Evolutionary conservation across 1,140 invertebrate species (phyloP).

Genomic region (Atta cephalotes): DNA sequence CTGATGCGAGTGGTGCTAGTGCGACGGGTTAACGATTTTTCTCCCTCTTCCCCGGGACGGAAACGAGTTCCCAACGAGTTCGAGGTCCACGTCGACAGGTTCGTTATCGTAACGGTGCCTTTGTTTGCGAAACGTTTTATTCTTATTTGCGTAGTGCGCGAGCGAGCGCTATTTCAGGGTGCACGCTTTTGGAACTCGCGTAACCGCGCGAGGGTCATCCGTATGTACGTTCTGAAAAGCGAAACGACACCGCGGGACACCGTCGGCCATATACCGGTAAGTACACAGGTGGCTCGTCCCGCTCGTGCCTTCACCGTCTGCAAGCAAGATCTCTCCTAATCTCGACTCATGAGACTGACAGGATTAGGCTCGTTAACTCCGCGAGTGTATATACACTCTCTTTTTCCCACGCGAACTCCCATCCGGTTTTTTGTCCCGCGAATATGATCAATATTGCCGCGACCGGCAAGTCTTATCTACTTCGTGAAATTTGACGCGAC

Average conservation of each 20-base stretch:
- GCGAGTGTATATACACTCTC: constrained; percentile 68
- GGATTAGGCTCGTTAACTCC: constrained; percentile 85
- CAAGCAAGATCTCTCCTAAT: constrained; percentile 79
- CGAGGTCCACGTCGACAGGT: constrained; percentile 78
- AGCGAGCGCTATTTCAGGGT: constrained; percentile 47
- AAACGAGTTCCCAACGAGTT: constrained; percentile 82
- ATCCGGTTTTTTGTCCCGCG: constrained; percentile 46
- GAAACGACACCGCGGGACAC: constrained; percentile 77
- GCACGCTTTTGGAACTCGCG: constrained; percentile 23
- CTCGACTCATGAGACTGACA: constrained; percentile 73
- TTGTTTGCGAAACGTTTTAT: constrained; percentile 78
- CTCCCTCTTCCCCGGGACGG: constrained; percentile 68
- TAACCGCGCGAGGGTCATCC: constrained; percentile 34
- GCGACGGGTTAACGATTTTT: constrained; percentile 79
- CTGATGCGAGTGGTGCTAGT: constrained; percentile 66
- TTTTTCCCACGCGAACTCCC: constrained; percentile 79
- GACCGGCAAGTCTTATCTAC: constrained; percentile 10
- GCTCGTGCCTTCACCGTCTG: constrained; percentile 61
- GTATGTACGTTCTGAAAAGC: constrained; percentile 62
- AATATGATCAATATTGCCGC: constrained; percentile 5
- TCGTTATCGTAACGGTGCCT: constrained; percentile 81
- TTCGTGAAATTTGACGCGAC: background rate
- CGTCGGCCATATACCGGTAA: constrained; percentile 63
- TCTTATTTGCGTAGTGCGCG: constrained; percentile 67
- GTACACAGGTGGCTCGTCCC: constrained; percentile 75